Base-by-base conservation (phyloP, 2,888 invertebrate species). In the Andrena bicolor region DNA sequence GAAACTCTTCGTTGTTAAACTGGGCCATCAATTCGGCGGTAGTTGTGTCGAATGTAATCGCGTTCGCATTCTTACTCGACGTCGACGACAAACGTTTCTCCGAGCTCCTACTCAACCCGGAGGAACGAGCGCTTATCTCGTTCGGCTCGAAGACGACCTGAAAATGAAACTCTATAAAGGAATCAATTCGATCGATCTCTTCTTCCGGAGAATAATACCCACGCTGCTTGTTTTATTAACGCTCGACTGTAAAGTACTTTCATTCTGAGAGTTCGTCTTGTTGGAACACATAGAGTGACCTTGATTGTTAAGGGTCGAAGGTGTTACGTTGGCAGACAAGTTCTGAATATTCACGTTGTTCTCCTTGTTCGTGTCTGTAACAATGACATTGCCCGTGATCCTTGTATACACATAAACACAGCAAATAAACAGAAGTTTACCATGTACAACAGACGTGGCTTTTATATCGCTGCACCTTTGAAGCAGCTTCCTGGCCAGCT, bases 71-170 rank as follows among this genome's bases (percentile, higher is more conserved):
- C 53, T 83, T 79, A 7, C 72, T 51, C 8, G 88, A 85, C 2
- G 74, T 69, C 56, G 85, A 77, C n/a, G 87, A 83, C 13, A 61
- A 76, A 61, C 63, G 56, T 84, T 80, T 88, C 7, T 88, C 89
- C 6, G 76, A 76, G 71, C 72, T 86, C 77, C 77, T 89, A 73
- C 86, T 91, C 65, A 92, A 76, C 53, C 80, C 90, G 1, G 94
- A 93, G 1, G 94, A 94, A 26, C 92, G 89, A 1, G 92, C 94
- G 5, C 88, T 89, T 78, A 93, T 93, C 87, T 94, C 93, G 16
- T 82, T 88, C 8, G 92, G 92, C 71, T 93, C 91, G 75, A 94
- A 94, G 32, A 84, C 68, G 10, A 93, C 77, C 93, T 93, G 60
- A 2, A 70, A 30, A 26, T 60, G 7, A 60, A 8, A 49, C 41